Evolutionary conservation across 2,888 invertebrate genomes (phyloP), one percentile per base, ranked within the genome.

Genomic region (Spodoptera littoralis): DNA sequence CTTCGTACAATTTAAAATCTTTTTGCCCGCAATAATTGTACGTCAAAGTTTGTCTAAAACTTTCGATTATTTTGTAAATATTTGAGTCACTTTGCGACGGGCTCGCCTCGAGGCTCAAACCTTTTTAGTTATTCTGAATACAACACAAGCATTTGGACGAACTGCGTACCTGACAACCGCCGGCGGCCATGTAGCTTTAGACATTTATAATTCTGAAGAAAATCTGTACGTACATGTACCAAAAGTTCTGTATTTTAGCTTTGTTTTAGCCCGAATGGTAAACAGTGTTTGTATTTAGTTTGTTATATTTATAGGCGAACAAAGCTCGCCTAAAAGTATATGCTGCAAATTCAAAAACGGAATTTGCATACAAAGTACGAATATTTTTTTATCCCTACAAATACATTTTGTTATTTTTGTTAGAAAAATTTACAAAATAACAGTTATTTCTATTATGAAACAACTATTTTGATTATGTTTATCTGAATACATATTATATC

Each of bases 21-120:
- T 41, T 30, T 70, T 65, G 11, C 42, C 13, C 1, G 48, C 41
- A 43, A 13, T 36, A 47, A 63, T 8, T 45, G 44, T 30, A 22
- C 44, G 52, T 50, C 27, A 66, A 73, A 70, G 44, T 65, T 60
- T 42, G 57, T 49, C 54, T 45, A 63, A 44, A 70, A 48, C 45
- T 74, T 72, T 64, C 65, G 57, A 50, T 65, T 73, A 75, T 70
- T 75, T 65, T 55, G 71, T 60, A 58, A 75, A 75, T 72, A 70
- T 70, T 75, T 75, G 48, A 75, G 24, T 59, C 65, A 66, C 65
- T 65, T 72, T 59, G 65, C 46, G 45, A 30, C 24, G 13, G 51
- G 13, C 46, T 55, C 59, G 60, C 46, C 72, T 12, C 46, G 11
- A 13, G 45, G 55, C 48, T 57, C 61, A 60, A 70, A 68, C 60